Evolutionary conservation across 2,888 invertebrate genomes (phyloP).

Genomic region (Lasioglossum marginatum): DNA sequence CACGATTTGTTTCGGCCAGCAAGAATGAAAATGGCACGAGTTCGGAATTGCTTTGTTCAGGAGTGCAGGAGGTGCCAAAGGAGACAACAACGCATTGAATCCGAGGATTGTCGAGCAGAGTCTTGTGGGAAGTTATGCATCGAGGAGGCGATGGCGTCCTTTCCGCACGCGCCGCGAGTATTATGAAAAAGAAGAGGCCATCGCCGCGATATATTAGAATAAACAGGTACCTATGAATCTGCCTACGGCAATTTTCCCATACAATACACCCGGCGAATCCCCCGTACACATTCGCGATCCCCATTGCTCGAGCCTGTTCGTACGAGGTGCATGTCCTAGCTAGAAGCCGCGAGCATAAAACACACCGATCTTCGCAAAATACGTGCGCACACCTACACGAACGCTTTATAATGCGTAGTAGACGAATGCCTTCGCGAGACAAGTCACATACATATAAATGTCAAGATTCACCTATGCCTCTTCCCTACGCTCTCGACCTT

Average conservation of each 20-base stretch:
- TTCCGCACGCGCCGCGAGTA: constrained; percentile 4
- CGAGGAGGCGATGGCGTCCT: neutral
- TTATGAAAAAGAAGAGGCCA: neutral
- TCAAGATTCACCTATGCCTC: constrained; percentile 60
- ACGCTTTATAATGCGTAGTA: constrained; percentile 47
- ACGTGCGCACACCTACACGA: constrained; percentile 37
- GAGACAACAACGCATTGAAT: neutral
- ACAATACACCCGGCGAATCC: constrained; percentile 25
- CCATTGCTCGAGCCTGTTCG: constrained; percentile 33
- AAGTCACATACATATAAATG: constrained; percentile 63
- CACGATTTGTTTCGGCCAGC: neutral
- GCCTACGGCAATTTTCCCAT: constrained; percentile 51
- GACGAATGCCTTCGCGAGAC: constrained; percentile 62
- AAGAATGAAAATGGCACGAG: neutral
- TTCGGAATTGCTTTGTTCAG: too few relatives aligned
- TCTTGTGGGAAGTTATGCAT: neutral
- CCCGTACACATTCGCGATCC: constrained; percentile 13
- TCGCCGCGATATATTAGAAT: constrained; percentile 25
- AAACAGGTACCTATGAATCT: constrained; percentile 41
- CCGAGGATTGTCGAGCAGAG: neutral
- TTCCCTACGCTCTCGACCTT: neutral
- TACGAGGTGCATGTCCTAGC: constrained; percentile 41
- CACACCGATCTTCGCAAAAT: constrained; percentile 45
- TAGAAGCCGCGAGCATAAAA: constrained; percentile 55
- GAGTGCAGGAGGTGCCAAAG: neutral